phyloP scores from a whole-genome alignment of 2,888 invertebrate genomes.

The Catocala nupta region DNA sequence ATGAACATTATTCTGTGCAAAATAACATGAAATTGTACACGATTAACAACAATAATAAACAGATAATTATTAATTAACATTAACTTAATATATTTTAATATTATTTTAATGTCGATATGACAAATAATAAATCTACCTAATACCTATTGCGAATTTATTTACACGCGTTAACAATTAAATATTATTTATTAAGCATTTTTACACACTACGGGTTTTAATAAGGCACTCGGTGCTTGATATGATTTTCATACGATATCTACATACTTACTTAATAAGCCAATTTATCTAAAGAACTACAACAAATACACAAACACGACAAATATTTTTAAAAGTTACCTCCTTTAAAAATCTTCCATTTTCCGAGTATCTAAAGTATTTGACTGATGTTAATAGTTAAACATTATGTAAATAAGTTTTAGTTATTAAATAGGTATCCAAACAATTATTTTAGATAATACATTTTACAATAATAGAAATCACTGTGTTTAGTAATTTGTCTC shows the following conservation, averaged over 20 bases:
- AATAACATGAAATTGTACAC: background rate
- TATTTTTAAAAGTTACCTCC: background rate
- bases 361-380: too few species aligned
- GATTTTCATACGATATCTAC: constrained; percentile 15
- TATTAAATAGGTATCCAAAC: too few species aligned
- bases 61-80: too few species aligned
- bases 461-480: too few species aligned
- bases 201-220: constrained; percentile 76
- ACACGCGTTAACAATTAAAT: constrained; percentile 6
- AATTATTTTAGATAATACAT: too few species aligned
- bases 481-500: too few species aligned
- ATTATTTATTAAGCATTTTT: constrained; percentile 52
- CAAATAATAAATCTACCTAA: background rate
- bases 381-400: too few species aligned
- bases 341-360: too few species aligned
- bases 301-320: background rate
- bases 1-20: constrained; percentile 9
- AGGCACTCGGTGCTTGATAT: constrained; percentile 82
- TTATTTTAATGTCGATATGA: background rate
- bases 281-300: background rate
- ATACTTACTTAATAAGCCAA: constrained; percentile 3
- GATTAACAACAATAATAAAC: too few species aligned
- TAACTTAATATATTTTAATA: too few species aligned
- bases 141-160: constrained; percentile 11
- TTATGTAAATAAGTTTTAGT: too few species aligned